Percentiles rank a stretch among this genome's conserved stretches.
Evolutionary conservation across 1,140 invertebrate genomes (phyloP).

Genomic region (Telenomus remus): DNA sequence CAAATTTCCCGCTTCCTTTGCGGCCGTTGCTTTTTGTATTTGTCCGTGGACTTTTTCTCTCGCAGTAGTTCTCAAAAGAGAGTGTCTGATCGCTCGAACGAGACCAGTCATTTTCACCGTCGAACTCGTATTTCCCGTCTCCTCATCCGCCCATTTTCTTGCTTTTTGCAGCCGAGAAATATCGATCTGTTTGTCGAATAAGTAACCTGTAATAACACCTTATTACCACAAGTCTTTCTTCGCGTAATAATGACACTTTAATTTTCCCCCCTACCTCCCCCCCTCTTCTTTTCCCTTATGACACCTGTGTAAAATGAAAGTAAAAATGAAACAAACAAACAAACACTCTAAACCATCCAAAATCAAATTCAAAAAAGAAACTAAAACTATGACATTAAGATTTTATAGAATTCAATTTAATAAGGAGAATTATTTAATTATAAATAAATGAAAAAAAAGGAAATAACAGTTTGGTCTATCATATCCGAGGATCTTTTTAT

Average conservation of each 20-base stretch:
- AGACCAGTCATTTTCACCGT: slow-evolving; percentile 57
- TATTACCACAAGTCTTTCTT: slow-evolving; percentile 51
- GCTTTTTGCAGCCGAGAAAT: slow-evolving; percentile 50
- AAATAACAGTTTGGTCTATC: too few relatives aligned
- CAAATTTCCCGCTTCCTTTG: slow-evolving; percentile 52
- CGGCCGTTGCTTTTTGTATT: slow-evolving; percentile 47
- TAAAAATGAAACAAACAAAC: slow-evolving; percentile 19
- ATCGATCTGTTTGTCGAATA: slow-evolving; percentile 57
- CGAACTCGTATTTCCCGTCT: slow-evolving; percentile 55
- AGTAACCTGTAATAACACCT: slow-evolving; percentile 51
- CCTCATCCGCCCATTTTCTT: slow-evolving; percentile 49
- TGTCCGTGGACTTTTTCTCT: slow-evolving; percentile 48
- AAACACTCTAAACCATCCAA: neutral
- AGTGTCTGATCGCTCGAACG: slow-evolving; percentile 47
- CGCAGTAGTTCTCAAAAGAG: slow-evolving; percentile 51
- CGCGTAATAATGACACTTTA: slow-evolving; percentile 55
- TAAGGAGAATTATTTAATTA: too few relatives aligned
- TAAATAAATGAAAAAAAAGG: too few relatives aligned
- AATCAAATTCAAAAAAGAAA: too few relatives aligned
- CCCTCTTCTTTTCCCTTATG: slow-evolving; percentile 38
- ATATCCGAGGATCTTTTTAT: neutral
- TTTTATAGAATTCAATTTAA: too few relatives aligned
- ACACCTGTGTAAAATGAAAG: slow-evolving; percentile 39
- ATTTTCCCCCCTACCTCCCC: slow-evolving; percentile 20
- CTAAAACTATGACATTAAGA: too few relatives aligned